Base-by-base conservation (phyloP, 2,888 invertebrate genomes). In the Stictocephala bisonia region DNA sequence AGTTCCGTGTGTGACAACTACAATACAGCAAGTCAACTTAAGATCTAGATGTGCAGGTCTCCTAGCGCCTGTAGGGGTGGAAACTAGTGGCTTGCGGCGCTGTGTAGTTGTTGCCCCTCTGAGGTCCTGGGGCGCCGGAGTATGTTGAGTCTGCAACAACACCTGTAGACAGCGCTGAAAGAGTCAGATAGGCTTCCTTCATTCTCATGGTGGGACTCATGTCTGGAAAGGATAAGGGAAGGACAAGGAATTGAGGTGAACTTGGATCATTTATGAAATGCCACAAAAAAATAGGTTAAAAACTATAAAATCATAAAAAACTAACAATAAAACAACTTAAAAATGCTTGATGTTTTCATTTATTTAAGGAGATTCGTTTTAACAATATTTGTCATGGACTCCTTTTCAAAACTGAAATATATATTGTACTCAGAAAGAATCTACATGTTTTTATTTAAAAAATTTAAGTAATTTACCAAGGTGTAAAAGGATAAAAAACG, bases 11-110 rank as follows among this genome's bases (percentile, higher is more conserved):
- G 29, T 26, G 24, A 64, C 41, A 44, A 44, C 64, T 40, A 41
- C 64, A 44, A 44, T 60, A 60, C 60, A 60, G 27, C 18, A 60
- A 60, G 40, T 35, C 35, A 22, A 35, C 31, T 35, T 58, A 15
- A 27, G n/a, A 22, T 60, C 41, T 35, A 15, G 60, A 15, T 11
- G 56, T 74, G 72, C 71, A 76, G 75, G 83, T 84, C 75, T n/a
- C 29, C 44, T 64, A 64, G 64, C 86, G 84, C 81, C 86, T 83
- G 81, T 86, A 86, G 67, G 86, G 86, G 82, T 86, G 86, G 81
- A 85, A 86, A 80, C 85, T 84, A 76, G 84, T 84, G 76, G 85
- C 84, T 78, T 82, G 82, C 73, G 86, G 82, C 74, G 85, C 82
- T 73, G 81, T 80, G 80, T 83, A 83, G 80, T 80, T 81, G 80